A percentile compares a stretch with the other conserved stretches of the same genome.
Evolutionary conservation across 2,888 invertebrate genomes (phyloP).

Genomic region (Andrena camellia): DNA sequence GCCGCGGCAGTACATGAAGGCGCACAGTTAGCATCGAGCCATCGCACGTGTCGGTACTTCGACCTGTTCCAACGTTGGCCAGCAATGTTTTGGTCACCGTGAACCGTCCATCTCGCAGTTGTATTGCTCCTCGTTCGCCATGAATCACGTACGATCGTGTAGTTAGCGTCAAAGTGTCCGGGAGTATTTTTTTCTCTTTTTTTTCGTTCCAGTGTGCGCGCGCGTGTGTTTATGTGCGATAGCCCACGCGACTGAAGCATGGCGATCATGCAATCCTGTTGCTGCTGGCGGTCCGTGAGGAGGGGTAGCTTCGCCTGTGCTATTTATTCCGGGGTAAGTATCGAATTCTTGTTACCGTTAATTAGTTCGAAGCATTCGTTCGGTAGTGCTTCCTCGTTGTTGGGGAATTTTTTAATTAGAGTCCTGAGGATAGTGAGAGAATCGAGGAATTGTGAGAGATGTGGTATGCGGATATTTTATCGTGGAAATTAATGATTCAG

Average conservation of each 20-base stretch:
- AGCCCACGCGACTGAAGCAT: constrained; percentile 84
- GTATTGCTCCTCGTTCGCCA: background rate
- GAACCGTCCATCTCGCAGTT: background rate
- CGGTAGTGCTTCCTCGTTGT: too few relatives aligned
- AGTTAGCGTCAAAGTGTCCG: background rate
- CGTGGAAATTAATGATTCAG: too few relatives aligned
- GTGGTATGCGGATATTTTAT: too few relatives aligned
- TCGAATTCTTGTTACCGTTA: background rate
- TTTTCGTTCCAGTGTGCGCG: background rate
- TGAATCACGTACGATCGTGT: background rate
- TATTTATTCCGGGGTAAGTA: constrained; percentile 90
- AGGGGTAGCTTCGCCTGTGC: constrained; percentile 91
- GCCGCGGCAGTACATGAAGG: constrained; percentile 50
- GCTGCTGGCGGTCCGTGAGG: constrained; percentile 91
- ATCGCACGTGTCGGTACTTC: constrained; percentile 49
- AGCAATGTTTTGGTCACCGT: constrained; percentile 12
- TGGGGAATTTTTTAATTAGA: too few relatives aligned
- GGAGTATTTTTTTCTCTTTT: background rate
- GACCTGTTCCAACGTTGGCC: background rate
- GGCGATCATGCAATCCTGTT: constrained; percentile 92
- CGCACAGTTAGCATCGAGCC: constrained; percentile 71
- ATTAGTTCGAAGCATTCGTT: background rate
- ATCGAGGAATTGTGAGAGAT: too few relatives aligned
- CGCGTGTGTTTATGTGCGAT: background rate
- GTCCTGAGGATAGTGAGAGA: too few relatives aligned